Base-by-base conservation (phyloP, 2,797 vertebrate genomes). In the Tolypeutes matacus region DNA sequence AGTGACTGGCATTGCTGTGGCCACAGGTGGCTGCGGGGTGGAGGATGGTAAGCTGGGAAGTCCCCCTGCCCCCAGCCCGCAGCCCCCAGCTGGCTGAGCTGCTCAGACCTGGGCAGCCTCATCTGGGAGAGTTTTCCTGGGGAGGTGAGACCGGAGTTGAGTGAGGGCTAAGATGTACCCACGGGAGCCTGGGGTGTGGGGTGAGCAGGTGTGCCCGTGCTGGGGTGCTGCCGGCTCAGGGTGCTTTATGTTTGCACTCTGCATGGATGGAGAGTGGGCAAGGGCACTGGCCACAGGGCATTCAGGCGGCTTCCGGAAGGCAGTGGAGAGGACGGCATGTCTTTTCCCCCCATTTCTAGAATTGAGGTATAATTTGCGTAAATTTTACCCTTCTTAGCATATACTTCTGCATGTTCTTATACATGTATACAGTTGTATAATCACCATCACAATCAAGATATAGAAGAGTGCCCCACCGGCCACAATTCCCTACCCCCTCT, bases 351-450 rank as follows among this genome's bases (percentile, higher is more conserved):
- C 7, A 1, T 29, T 87, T 64, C 4, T 10, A 46, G 75, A 67
- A 25, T 3, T 11, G 36, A 56, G 12, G 31, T 8, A 56, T 56
- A 18, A 17, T 36, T 42, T 9, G 21, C 31, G 2, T 0, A 7
- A 58, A 64, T 36, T 29, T 62, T 29, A 34, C 91, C 39, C 36
- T 49, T 18, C 23, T 72, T n/a, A 17, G 53, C 17, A 76, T 72
- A 13, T 29, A 4, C 53, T 60, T 31, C 86, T 42, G 17, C 62
- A 27, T 13, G 0, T 51, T n/a, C 76, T 23, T 62, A 77, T 53
- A 29, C 60, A 46, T 0, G 0, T 5, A 4, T 53, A 36, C 18
- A 27, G 53, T 31, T 1, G 0, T 27, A 25, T 39, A 39, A 49
- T 36, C 0, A 7, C 53, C 60, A 15, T 36, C 17, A 7, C 69